Evolutionary conservation across 23 tunicate species (phyloP).

Genomic region (Halocynthia roretzi): DNA sequence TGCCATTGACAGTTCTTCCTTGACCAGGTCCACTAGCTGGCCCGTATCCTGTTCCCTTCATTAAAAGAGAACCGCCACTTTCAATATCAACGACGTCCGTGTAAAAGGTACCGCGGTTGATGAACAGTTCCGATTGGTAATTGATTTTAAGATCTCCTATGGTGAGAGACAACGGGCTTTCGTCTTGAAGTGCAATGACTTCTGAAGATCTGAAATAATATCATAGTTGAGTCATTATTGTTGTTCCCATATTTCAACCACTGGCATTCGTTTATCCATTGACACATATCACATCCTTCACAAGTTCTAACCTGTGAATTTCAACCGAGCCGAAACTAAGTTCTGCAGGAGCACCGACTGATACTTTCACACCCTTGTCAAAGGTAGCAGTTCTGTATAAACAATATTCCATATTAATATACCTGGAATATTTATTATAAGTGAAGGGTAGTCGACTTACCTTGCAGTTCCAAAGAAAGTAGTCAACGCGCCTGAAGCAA

Average conservation of each 20-base stretch:
- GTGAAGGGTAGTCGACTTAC: neutral
- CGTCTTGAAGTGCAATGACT: conserved; percentile 1
- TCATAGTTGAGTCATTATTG: too few relatives aligned
- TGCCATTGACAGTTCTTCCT: conserved; percentile 18
- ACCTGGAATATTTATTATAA: neutral
- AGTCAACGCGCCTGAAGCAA: conserved; percentile 15
- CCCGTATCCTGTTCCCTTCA: conserved; percentile 19
- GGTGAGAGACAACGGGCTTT: neutral
- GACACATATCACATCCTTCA: too few relatives aligned
- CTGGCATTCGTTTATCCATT: too few relatives aligned
- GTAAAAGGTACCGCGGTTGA: conserved; percentile 5
- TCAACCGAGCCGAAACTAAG: conserved; percentile 11
- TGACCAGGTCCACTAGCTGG: conserved; percentile 11
- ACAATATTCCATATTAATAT: neutral
- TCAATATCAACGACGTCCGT: conserved; percentile 19
- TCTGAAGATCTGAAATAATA: conserved; percentile 16
- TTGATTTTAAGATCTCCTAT: conserved; percentile 19
- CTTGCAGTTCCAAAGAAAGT: conserved; percentile 19
- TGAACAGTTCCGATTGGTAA: conserved; percentile 16
- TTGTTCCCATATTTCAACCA: too few relatives aligned
- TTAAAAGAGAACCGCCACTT: conserved; percentile 8
- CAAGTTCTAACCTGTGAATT: conserved; percentile 16
- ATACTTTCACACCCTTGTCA: conserved; percentile 14
- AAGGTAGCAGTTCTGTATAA: conserved; percentile 13
- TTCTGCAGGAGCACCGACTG: conserved; percentile 9